phyloP scores from a whole-genome alignment of 2,113 vertebrate genomes.

The Monarcha castaneiventris region DNA sequence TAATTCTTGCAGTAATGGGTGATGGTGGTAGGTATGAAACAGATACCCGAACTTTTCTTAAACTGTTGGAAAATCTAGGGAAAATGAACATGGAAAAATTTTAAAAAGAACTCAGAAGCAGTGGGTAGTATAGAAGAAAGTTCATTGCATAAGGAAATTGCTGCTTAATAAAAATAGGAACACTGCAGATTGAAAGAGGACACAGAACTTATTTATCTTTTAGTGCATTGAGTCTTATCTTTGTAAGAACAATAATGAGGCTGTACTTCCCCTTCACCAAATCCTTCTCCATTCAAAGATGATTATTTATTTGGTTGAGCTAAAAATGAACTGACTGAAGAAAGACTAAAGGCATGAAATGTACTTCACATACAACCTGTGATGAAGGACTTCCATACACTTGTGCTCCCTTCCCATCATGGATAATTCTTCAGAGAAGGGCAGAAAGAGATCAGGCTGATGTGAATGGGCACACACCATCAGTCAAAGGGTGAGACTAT shows the following conservation, averaged over 20 bases:
- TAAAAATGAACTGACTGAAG: not conserved
- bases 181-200: not conserved
- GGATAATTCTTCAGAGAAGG: not conserved
- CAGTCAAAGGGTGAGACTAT: not conserved
- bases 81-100: not conserved
- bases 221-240: not conserved
- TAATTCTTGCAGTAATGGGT: not conserved
- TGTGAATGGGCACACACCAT: not conserved
- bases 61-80: not conserved
- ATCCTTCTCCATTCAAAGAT: not conserved
- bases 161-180: not conserved
- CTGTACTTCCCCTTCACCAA: not conserved
- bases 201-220: not conserved
- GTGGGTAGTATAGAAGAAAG: not conserved
- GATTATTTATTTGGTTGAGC: not conserved
- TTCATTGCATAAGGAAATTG: not conserved
- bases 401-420: not conserved
- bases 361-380: not conserved
- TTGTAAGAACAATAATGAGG: not conserved
- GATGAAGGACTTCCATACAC: not conserved
- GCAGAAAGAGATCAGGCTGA: not conserved
- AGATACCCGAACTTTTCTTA: not conserved
- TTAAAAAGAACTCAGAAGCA: not conserved
- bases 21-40: not conserved
- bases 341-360: not conserved